A percentile compares a stretch with the other conserved stretches of the same genome.
Evolutionary conservation across 1,140 invertebrate genomes (phyloP).

Genomic region (Ruditapes philippinarum): DNA sequence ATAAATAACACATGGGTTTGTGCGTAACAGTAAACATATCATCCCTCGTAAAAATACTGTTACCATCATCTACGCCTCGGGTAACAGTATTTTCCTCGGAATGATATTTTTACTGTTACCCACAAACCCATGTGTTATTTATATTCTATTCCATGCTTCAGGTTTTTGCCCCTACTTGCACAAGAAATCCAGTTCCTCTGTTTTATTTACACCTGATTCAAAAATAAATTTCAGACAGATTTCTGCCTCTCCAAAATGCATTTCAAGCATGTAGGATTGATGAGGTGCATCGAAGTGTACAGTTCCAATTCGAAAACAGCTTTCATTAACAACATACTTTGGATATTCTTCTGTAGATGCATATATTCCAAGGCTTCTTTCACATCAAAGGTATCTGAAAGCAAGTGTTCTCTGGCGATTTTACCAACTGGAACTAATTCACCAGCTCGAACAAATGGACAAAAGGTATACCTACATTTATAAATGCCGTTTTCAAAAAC

Average conservation of each 20-base stretch:
- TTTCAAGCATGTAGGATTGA: neutral
- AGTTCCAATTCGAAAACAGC: neutral
- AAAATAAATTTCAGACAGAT: neutral
- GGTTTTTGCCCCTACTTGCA: too few relatives aligned
- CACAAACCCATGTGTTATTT: too few relatives aligned
- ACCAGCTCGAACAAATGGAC: neutral
- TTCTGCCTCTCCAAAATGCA: neutral
- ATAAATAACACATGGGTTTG: too few relatives aligned
- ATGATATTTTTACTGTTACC: too few relatives aligned
- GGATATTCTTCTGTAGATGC: neutral
- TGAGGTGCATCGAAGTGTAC: neutral
- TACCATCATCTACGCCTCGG: too few relatives aligned
- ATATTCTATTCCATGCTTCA: too few relatives aligned
- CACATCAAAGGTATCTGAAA: neutral
- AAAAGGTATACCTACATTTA: neutral
- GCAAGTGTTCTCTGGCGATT: neutral
- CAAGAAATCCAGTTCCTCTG: too few relatives aligned
- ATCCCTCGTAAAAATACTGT: too few relatives aligned
- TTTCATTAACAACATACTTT: neutral
- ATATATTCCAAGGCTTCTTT: neutral
- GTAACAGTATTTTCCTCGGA: too few relatives aligned
- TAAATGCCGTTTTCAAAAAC: neutral
- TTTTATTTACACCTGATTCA: neutral
- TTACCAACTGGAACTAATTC: neutral
- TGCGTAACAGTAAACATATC: too few relatives aligned